Base-by-base conservation (phyloP, 2,888 invertebrate genomes). In the Podabrus alpinus region DNA sequence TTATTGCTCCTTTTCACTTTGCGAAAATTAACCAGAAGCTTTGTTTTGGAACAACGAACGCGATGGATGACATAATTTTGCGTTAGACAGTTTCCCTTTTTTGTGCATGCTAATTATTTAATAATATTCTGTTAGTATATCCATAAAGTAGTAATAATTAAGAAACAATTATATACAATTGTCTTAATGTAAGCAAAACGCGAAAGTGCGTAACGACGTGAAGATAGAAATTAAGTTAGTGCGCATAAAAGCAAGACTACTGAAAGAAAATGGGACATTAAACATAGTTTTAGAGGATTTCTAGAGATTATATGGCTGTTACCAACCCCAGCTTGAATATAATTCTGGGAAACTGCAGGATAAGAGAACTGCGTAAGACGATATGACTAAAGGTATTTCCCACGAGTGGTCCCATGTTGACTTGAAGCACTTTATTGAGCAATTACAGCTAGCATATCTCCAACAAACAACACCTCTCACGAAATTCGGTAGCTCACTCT, bases 401-500 rank as follows among this genome's bases (percentile, higher is more conserved):
- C 73, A 73, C 74, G 72, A 77, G 71, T 72, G 68, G 76, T 72
- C 68, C 73, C 71, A 67, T 77, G 76, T 77, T 77, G 76, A 77
- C 76, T 73, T 62, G 72, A 73, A 73, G 69, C 76, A 77, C 73
- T 77, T 77, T 77, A 77, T 77, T 77, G 71, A 77, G 76, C 76
- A 77, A 77, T 77, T 77, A 77, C 73, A 73, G 66, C 74, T 74
- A 71, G 69, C 76, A 73, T 77, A 77, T 77, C 76, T 77, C 76
- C 69, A 68, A 71, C 74, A 77, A 77, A 77, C 76, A 77, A 71
- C 73, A 73, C 73, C 76, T 76, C 73, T 76, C 76, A 77, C 76
- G 76, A 74, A 77, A 77, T 77, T 77, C 76, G 76, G 76, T 77
- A 77, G 76, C 76, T 77, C 69, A 77, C 76, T 71, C 74, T 45